Conservation (phyloP, 2,113 vertebrate species). For the Zosterops japonicus region DNA sequence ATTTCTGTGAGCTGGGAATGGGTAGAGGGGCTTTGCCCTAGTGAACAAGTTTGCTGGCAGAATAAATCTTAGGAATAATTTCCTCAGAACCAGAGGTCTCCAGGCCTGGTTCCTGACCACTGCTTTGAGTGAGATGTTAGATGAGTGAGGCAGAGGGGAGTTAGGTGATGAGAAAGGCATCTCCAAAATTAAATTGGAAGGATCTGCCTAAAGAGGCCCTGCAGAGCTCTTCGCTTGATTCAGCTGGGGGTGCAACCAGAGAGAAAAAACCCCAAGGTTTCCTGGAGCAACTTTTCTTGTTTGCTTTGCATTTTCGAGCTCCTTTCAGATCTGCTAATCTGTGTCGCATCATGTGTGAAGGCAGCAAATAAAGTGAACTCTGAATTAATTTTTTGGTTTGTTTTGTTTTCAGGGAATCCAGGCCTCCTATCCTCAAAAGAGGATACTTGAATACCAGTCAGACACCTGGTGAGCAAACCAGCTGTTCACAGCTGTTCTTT, state of each 20-base stretch:
- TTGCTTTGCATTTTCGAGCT: neutral
- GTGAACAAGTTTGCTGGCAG: neutral
- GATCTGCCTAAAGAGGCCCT: neutral
- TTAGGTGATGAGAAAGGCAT: neutral
- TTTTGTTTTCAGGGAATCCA: neutral
- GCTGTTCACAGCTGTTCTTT: slow-evolving; percentile 55
- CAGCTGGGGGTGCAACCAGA: neutral
- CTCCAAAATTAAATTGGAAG: neutral
- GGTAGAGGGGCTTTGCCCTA: neutral
- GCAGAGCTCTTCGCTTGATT: neutral
- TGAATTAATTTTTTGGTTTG: neutral
- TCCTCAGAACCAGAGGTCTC: neutral
- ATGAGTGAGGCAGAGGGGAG: neutral
- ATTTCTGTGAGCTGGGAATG: neutral
- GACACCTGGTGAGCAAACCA: slow-evolving; percentile 45
- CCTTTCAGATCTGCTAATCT: neutral
- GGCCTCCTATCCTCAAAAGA: neutral
- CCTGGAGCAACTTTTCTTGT: neutral
- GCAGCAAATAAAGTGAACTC: neutral
- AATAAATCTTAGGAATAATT: neutral
- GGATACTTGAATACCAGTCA: slow-evolving; percentile 9
- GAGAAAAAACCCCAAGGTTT: neutral
- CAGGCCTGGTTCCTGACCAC: neutral
- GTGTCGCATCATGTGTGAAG: neutral
- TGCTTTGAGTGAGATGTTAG: neutral